Evolutionary conservation across 2,113 vertebrate genomes (phyloP), one percentile per base, ranked within the genome.

Genomic region (Phalacrocorax brasilianus): DNA sequence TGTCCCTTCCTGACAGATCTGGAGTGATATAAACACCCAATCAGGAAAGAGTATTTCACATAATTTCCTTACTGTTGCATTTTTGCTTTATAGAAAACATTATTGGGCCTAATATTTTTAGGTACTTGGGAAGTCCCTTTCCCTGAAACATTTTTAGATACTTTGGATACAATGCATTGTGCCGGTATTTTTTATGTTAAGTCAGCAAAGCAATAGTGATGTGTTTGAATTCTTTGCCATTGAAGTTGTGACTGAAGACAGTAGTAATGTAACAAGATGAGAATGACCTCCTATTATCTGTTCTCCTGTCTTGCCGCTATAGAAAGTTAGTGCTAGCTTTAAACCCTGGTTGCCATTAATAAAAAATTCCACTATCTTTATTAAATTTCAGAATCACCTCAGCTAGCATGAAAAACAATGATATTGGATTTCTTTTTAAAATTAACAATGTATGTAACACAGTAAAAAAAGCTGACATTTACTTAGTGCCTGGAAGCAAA

Each of bases 381-480:
- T 95, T 96, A 97, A 95, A 97, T 95, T 96, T 91, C 80, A 91
- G 91, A 93, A 82, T 91, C 86, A 85, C 73, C 80, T 87, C 86
- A 58, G 92, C 94, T 85, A 91, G 91, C 77, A 79, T 72, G 89
- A 93, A 97, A 97, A 97, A 93, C 96, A 97, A 83, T 88, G 78
- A 93, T 97, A 93, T 95, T 96, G 70, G 84, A 96, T 97, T 96
- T 95, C 92, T 89, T 95, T 88, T 96, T 95, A 87, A 96, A 97
- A 97, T 97, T 95, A 97, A 73, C 96, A 95, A 76, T 92, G 97
- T 96, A 92, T 92, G 95, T 97, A 95, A 94, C 85, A 52, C 76
- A 23, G 80, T 68, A 65, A 92, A 87, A 93, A 96, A 97, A 78
- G 76, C 92, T 97, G 96, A 97, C 96, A 97, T 97, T 97, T 96